phyloP scores from a whole-genome alignment of 2,888 invertebrate species.

The Harpagoxenus sublaevis region DNA sequence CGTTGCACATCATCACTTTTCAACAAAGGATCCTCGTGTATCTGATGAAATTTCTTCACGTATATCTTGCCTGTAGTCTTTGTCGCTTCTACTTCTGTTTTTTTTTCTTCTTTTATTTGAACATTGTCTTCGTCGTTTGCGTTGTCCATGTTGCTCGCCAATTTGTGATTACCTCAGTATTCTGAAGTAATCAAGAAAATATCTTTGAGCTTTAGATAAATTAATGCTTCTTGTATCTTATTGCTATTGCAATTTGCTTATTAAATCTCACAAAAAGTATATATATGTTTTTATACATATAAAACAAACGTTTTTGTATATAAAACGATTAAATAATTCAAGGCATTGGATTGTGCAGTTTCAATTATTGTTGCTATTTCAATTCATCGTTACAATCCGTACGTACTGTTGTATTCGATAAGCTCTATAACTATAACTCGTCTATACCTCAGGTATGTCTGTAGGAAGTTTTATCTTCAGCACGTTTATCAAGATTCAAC shows the following conservation, averaged over 20 bases:
- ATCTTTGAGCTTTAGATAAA: neutral
- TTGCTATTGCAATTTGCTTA: neutral
- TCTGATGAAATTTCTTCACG: neutral
- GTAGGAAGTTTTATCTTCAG: neutral
- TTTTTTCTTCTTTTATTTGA: neutral
- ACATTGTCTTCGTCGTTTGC: neutral
- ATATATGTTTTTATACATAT: neutral
- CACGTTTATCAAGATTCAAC: neutral
- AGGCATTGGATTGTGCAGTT: neutral
- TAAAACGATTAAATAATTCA: neutral
- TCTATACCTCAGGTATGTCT: neutral
- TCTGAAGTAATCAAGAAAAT: slow-evolving; percentile 12
- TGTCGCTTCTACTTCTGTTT: neutral
- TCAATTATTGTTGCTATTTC: neutral
- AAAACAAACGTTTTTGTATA: too few relatives aligned
- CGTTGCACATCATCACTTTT: slow-evolving; percentile 80
- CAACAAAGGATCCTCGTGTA: slow-evolving; percentile 52
- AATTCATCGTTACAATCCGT: neutral
- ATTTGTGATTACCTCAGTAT: neutral
- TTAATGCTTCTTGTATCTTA: neutral
- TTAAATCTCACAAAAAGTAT: neutral
- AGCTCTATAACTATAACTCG: neutral
- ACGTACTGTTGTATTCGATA: neutral
- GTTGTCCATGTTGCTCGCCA: slow-evolving; percentile 11
- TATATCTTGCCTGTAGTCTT: neutral